phyloP scores from a whole-genome alignment of 2,888 invertebrate genomes.

The Drosophila paracracens region DNA sequence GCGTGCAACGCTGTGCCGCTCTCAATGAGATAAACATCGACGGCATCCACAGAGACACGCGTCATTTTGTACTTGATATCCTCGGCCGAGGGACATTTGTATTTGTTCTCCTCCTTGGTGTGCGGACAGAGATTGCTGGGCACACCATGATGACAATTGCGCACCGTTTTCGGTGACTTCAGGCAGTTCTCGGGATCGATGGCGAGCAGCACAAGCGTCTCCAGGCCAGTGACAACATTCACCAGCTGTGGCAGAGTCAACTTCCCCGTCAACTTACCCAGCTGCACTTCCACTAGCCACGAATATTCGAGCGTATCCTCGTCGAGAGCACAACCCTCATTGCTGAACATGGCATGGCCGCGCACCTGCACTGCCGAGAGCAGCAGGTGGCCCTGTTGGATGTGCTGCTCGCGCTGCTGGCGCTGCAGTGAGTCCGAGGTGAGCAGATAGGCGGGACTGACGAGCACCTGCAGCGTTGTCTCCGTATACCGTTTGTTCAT shows the following conservation, averaged over 20 bases:
- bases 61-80: constrained; percentile 97
- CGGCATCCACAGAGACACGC: constrained; percentile 93
- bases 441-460: constrained; percentile 94
- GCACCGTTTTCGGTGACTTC: constrained; percentile 91
- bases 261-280: constrained; percentile 97
- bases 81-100: constrained; percentile 91
- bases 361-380: constrained; percentile 94
- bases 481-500: constrained; percentile 97
- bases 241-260: constrained; percentile 95
- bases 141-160: constrained; percentile 92
- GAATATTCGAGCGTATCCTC: constrained; percentile 98
- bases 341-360: constrained; percentile 98
- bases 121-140: constrained; percentile 89
- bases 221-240: constrained; percentile 94
- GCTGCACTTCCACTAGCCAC: constrained; percentile 97
- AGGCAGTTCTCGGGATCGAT: constrained; percentile 96
- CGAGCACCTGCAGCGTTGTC: constrained; percentile 94
- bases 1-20: constrained; percentile 93
- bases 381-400: constrained; percentile 94
- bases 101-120: constrained; percentile 89
- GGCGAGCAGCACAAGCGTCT: constrained; percentile 94
- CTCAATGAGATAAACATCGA: constrained; percentile 96
- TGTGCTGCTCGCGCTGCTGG: constrained; percentile 89
- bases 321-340: constrained; percentile 94
- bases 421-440: constrained; percentile 91